Conservation (phyloP, 2,888 invertebrate genomes). For the Cryptophagus acutangulus region DNA sequence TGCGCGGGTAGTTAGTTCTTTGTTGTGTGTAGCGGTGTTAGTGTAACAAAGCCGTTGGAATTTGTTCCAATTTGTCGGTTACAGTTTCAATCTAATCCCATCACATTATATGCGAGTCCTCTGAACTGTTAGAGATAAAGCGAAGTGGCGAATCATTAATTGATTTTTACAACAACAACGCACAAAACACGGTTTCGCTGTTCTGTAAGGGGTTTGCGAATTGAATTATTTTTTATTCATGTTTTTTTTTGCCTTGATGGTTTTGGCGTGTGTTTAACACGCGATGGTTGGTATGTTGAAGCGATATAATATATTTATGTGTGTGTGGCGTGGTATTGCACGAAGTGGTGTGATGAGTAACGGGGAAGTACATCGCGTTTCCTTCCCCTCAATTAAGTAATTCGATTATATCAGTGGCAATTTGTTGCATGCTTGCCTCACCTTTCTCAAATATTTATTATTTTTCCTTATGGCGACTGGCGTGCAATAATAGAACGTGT, state of each 20-base stretch:
- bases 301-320: not conserved
- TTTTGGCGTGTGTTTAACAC: conserved; percentile 1
- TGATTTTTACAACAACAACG: conserved; percentile 1
- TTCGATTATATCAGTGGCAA: conserved; percentile 14
- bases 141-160: conserved; percentile 1
- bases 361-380: conserved; percentile 10
- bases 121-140: too few species aligned
- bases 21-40: too few species aligned
- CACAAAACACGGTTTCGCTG: too few species aligned
- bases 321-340: too few species aligned
- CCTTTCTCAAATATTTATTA: too few species aligned
- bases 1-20: too few species aligned
- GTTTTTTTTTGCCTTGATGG: not conserved
- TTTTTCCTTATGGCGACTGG: too few species aligned
- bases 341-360: conserved; percentile 10
- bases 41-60: conserved; percentile 9
- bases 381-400: conserved; percentile 11
- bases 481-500: too few species aligned
- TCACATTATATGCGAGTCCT: too few species aligned
- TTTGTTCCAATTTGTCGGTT: conserved; percentile 20
- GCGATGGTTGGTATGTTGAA: not conserved
- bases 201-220: too few species aligned
- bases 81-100: conserved; percentile 16
- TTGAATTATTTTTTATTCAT: not conserved
- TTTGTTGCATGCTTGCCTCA: conserved; percentile 13